phyloP scores from a whole-genome alignment of 2,797 vertebrate genomes.

The Phrynocephalus forsythii region DNA sequence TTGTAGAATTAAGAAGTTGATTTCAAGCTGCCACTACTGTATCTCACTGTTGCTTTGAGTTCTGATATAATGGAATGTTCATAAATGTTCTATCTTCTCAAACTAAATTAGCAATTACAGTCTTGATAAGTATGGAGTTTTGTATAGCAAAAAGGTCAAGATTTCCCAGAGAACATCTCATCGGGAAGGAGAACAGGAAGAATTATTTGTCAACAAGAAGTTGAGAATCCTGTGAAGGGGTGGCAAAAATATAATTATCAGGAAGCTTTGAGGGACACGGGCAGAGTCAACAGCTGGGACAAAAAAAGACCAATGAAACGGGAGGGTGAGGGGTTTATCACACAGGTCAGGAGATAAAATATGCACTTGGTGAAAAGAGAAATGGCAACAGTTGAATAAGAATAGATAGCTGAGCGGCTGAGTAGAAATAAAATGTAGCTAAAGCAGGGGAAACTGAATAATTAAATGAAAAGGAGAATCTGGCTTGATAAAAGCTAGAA shows the following conservation, averaged over 20 bases:
- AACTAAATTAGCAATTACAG: neutral
- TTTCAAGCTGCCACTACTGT: neutral
- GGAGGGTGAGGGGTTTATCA: neutral
- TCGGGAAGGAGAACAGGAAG: neutral
- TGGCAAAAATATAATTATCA: neutral
- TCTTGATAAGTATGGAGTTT: neutral
- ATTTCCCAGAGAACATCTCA: neutral
- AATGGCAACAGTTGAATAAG: too few species aligned
- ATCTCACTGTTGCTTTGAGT: neutral
- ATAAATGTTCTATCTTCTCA: neutral
- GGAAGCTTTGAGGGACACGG: neutral
- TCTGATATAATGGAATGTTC: neutral
- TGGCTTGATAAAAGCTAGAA: neutral
- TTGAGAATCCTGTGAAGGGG: neutral
- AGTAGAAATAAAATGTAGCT: neutral
- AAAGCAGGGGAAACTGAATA: neutral
- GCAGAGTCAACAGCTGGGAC: neutral
- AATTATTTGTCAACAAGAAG: neutral
- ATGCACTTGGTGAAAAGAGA: neutral
- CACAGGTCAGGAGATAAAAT: neutral
- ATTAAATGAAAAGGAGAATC: slow-evolving; percentile 1
- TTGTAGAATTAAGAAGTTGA: neutral
- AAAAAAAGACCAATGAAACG: neutral
- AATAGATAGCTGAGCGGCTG: neutral
- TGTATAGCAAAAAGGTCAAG: neutral